Conservation (phyloP, 2,113 vertebrate species). For the Okapia johnstoni region DNA sequence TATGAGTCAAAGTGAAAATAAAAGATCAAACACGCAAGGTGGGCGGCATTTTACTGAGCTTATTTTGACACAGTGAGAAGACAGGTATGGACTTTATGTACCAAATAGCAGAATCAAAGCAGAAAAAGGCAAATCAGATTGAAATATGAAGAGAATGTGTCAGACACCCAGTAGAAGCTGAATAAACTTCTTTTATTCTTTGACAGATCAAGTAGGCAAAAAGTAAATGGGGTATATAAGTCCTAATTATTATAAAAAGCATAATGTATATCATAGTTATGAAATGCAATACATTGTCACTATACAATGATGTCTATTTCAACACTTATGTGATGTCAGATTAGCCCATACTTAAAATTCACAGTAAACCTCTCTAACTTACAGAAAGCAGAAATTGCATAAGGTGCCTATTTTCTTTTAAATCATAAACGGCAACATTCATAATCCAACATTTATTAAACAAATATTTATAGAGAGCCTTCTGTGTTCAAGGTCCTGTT, state of each 20-base stretch:
- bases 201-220: not conserved
- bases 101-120: not conserved
- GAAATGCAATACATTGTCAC: accelerated
- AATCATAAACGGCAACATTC: no score
- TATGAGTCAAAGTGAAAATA: not conserved
- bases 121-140: not conserved
- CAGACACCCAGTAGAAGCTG: accelerated
- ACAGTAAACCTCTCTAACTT: not conserved
- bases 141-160: not conserved
- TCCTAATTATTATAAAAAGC: accelerated
- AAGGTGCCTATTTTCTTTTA: not conserved
- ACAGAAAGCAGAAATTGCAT: not conserved
- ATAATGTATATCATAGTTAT: accelerated
- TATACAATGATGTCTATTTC: accelerated
- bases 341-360: not conserved
- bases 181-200: not conserved
- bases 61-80: not conserved
- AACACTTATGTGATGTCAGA: not conserved
- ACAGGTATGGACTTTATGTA: not conserved
- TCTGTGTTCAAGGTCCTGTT: not conserved
- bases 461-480: accelerated
- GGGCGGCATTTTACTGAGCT: not conserved
- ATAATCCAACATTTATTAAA: not conserved
- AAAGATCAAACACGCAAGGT: not conserved
- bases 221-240: not conserved